Percentiles rank a stretch among this genome's conserved stretches.
These are phyloP conservation scores for Gymnodraco acuticeps DNA, from an alignment of 2,797 vertebrate genomes.

Conservation along the genomic window DNA sequence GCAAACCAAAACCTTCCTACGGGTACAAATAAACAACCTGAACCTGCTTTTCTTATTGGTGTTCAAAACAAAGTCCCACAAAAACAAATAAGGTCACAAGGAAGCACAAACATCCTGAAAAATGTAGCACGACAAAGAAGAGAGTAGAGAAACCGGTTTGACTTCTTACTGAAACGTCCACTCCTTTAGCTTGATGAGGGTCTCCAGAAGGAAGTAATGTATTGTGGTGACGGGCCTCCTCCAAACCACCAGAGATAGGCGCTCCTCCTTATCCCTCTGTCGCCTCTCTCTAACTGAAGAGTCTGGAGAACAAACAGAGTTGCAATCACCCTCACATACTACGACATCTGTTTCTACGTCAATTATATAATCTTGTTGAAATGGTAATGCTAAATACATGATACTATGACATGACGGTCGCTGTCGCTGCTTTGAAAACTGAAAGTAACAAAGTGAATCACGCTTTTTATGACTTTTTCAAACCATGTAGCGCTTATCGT, in stretches of 20 bases:
- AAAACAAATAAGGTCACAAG: not conserved
- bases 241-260: slow-evolving; percentile 94
- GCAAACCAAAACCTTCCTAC: no score
- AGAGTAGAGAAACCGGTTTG: slow-evolving; percentile 26
- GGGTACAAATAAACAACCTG: no score
- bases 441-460: slow-evolving; percentile 27
- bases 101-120: not conserved
- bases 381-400: slow-evolving; percentile 30
- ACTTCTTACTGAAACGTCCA: slow-evolving; percentile 93
- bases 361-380: slow-evolving; percentile 22
- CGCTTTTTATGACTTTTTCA: slow-evolving; percentile 24
- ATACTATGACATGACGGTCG: not conserved
- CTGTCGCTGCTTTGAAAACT: slow-evolving; percentile 5
- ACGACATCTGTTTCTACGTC: not conserved
- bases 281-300: slow-evolving; percentile 87
- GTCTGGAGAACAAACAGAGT: slow-evolving; percentile 68
- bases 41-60: no score
- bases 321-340: slow-evolving; percentile 10
- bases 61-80: not conserved
- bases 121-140: not conserved
- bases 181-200: slow-evolving; percentile 94
- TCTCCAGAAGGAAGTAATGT: slow-evolving; percentile 96
- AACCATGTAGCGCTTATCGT: not conserved
- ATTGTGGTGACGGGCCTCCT: slow-evolving; percentile 92
- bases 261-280: slow-evolving; percentile 91